These are phyloP conservation scores for Cordilura impudica DNA, from an alignment of 2,888 invertebrate genomes.

Conservation along the genomic window DNA sequence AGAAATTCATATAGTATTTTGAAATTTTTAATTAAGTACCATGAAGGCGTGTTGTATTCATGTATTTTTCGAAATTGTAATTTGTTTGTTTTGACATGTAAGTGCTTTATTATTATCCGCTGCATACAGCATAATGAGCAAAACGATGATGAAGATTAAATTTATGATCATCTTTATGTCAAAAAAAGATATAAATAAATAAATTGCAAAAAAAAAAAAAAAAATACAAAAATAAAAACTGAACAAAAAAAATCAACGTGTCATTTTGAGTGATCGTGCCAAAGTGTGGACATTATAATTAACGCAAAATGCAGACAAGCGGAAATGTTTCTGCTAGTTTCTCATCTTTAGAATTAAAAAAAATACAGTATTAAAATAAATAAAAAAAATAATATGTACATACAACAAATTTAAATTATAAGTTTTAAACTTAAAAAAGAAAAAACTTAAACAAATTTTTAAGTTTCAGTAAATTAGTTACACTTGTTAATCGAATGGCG, in stretches of 20 bases:
- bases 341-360: constrained; percentile 5
- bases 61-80: constrained; percentile 23
- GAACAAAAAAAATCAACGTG: constrained; percentile 55
- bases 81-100: constrained; percentile 55
- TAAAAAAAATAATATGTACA: neutral
- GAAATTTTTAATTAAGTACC: constrained; percentile 59
- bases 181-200: constrained; percentile 3
- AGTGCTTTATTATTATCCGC: constrained; percentile 28
- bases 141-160: neutral
- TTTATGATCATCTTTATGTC: constrained; percentile 2
- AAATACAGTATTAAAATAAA: neutral
- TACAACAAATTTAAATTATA: neutral
- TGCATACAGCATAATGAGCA: neutral
- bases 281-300: constrained; percentile 72
- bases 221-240: neutral
- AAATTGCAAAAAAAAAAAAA: neutral
- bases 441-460: constrained; percentile 14
- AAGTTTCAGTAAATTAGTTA: constrained; percentile 38
- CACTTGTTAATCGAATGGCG: constrained; percentile 61
- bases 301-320: constrained; percentile 65
- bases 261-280: constrained; percentile 71
- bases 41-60: constrained; percentile 46
- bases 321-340: constrained; percentile 55
- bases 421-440: constrained; percentile 27
- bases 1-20: neutral